A percentile compares a stretch with the other conserved stretches of the same genome.
Conservation (phyloP, 2,797 vertebrate species). For the Typhlichthys eigenmanni region DNA sequence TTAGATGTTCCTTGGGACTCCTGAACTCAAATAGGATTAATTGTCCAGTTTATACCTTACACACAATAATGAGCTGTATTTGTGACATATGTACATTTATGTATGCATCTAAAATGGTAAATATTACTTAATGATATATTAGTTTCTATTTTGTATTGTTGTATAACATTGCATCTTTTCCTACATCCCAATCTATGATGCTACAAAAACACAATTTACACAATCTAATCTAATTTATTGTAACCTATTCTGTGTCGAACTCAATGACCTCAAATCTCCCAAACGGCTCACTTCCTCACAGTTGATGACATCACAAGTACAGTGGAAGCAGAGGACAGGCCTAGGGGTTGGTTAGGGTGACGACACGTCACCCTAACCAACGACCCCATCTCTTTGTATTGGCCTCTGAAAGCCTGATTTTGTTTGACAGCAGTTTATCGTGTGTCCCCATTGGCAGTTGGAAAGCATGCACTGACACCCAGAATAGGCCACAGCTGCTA, state of each 20-base stretch:
- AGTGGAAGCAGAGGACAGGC: conserved; percentile 15
- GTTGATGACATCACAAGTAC: background rate
- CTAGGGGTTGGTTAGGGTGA: conserved; percentile 44
- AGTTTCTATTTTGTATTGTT: no score
- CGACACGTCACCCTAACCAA: conserved; percentile 27
- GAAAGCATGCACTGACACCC: conserved; percentile 64
- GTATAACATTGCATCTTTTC: no score
- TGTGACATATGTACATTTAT: no score
- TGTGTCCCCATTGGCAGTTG: conserved; percentile 54
- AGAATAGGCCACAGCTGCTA: conserved; percentile 73
- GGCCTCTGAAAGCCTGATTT: conserved; percentile 57
- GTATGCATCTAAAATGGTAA: no score
- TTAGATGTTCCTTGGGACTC: no score
- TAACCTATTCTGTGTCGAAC: background rate
- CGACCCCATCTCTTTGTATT: conserved; percentile 39
- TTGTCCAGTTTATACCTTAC: background rate
- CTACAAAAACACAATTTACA: no score
- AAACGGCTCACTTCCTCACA: background rate
- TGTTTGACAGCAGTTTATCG: conserved; percentile 73
- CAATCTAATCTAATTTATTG: background rate
- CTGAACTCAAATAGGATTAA: background rate
- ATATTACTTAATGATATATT: no score
- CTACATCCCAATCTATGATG: no score
- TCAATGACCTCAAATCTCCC: no score
- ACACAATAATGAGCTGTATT: background rate